These are phyloP conservation scores for Gallinago solitaria DNA, from an alignment of 2,797 vertebrate species.

Conservation along the genomic window DNA sequence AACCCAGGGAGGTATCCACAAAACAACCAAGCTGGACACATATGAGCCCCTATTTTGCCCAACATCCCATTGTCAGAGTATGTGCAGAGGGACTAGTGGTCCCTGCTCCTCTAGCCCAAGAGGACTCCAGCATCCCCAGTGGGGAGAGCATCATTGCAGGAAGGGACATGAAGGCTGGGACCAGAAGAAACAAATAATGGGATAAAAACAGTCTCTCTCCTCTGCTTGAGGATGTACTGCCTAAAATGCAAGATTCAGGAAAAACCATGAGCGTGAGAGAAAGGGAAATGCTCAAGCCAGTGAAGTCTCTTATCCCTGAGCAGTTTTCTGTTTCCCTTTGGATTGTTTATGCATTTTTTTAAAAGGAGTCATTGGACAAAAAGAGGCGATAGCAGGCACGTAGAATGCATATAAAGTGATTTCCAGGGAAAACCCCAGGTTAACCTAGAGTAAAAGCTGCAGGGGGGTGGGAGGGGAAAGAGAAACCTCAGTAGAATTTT, in stretches of 20 bases:
- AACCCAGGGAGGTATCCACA: background rate
- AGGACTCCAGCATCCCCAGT: background rate
- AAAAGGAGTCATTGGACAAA: background rate
- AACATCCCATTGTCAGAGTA: fast-evolving
- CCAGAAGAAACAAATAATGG: background rate
- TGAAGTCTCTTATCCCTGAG: background rate
- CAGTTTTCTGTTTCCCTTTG: background rate
- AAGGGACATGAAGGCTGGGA: background rate
- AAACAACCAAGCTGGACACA: background rate
- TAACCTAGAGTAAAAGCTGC: background rate
- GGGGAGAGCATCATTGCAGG: background rate
- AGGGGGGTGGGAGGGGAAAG: background rate
- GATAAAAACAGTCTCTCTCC: background rate
- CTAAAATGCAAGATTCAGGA: background rate
- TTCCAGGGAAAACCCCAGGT: background rate
- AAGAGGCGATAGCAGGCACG: background rate
- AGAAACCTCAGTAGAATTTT: background rate
- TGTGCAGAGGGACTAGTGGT: background rate
- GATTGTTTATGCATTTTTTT: background rate
- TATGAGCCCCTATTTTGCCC: background rate
- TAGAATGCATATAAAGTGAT: background rate
- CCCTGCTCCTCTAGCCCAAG: background rate
- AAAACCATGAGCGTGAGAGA: background rate
- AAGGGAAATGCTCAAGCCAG: background rate
- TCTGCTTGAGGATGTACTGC: background rate